Percentiles rank a stretch among this genome's conserved stretches.
Evolutionary conservation across 1,140 invertebrate genomes (phyloP).

Genomic region (Grapholita molesta): DNA sequence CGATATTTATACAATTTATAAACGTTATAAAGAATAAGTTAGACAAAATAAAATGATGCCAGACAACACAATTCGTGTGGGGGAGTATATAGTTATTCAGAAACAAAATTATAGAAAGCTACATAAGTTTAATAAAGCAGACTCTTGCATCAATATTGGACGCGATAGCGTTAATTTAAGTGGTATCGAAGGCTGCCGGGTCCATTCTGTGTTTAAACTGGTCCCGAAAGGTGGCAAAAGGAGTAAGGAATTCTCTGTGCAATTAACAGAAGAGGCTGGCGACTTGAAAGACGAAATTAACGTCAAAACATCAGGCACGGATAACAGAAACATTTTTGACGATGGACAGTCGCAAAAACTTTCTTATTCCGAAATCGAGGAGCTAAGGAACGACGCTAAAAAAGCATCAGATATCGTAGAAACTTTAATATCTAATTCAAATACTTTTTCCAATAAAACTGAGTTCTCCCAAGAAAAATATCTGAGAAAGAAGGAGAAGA

Average conservation of each 20-base stretch:
- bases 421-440: constrained; percentile 92
- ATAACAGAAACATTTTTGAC: constrained; percentile 92
- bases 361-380: constrained; percentile 88
- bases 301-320: constrained; percentile 81
- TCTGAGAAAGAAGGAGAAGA: constrained; percentile 94
- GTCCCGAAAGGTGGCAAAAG: constrained; percentile 80
- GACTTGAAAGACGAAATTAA: constrained; percentile 76
- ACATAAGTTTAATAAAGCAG: constrained; percentile 82
- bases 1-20: not conserved
- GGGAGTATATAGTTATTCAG: constrained; percentile 86
- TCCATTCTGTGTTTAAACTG: constrained; percentile 90
- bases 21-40: not conserved
- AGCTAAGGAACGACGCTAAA: constrained; percentile 85
- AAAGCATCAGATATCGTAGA: constrained; percentile 91
- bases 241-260: constrained; percentile 78
- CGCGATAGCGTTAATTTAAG: constrained; percentile 85
- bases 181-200: constrained; percentile 84
- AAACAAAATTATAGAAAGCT: constrained; percentile 87
- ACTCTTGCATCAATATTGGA: constrained; percentile 82
- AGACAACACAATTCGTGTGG: constrained; percentile 52
- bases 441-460: constrained; percentile 91
- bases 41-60: not conserved
- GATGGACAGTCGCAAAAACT: constrained; percentile 92
- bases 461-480: constrained; percentile 97
- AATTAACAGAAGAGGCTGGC: constrained; percentile 76